phyloP scores from a whole-genome alignment of 1,140 invertebrate genomes.

The Danaus plexippus region DNA sequence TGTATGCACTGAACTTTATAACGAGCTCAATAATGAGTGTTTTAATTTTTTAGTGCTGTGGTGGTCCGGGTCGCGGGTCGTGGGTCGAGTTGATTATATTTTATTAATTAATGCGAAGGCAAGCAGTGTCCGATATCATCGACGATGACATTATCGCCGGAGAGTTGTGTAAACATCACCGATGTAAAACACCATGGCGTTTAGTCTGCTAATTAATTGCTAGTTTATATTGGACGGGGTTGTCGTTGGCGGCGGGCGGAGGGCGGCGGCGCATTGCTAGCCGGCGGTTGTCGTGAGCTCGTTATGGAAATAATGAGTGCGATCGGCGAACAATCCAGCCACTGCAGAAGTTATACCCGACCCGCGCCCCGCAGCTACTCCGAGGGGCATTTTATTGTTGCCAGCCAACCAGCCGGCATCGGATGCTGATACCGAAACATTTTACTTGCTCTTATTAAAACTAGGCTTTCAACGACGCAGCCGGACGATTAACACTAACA shows the following conservation, averaged over 20 bases:
- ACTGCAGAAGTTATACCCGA: constrained; percentile 29
- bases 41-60: constrained; percentile 62
- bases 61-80: no score
- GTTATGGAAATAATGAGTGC: constrained; percentile 64
- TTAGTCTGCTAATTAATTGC: constrained; percentile 70
- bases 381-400: no score
- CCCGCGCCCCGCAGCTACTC: constrained; percentile 12
- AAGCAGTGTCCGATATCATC: constrained; percentile 44
- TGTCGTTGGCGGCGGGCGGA: constrained; percentile 30
- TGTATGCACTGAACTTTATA: constrained; percentile 53
- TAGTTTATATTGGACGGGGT: constrained; percentile 33
- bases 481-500: no score
- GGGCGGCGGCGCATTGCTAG: constrained; percentile 10
- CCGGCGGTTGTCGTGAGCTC: constrained; percentile 44
- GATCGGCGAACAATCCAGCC: constrained; percentile 38
- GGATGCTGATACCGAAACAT: no score
- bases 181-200: constrained; percentile 68
- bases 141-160: constrained; percentile 57
- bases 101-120: constrained; percentile 63
- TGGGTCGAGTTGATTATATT: constrained; percentile 55
- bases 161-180: constrained; percentile 67
- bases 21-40: constrained; percentile 58
- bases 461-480: no score
- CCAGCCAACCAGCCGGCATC: no score
- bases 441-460: no score